Conservation (phyloP, 2,888 invertebrate genomes). For the Parnassius smintheus region DNA sequence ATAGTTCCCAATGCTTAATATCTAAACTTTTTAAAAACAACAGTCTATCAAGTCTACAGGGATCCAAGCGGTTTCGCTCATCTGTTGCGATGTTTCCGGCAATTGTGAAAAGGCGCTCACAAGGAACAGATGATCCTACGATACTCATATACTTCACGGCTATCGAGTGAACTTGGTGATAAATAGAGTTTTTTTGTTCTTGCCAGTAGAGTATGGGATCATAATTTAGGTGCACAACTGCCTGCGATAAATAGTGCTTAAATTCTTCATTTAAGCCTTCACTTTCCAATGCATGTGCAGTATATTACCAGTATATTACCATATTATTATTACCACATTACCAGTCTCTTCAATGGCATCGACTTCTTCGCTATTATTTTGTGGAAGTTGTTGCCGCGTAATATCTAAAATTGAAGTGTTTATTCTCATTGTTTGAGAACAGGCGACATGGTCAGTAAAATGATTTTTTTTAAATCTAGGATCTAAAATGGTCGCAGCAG, state of each 20-base stretch:
- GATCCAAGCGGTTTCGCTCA: conserved; percentile 32
- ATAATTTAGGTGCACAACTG: conserved; percentile 43
- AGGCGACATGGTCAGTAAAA: conserved; percentile 34
- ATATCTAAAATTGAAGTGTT: conserved; percentile 37
- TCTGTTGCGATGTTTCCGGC: conserved; percentile 1
- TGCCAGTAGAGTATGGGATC: conserved; percentile 41
- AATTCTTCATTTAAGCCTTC: conserved; percentile 39
- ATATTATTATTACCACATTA: too few relatives aligned
- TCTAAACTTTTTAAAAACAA: conserved; percentile 32
- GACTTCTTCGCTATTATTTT: conserved; percentile 35
- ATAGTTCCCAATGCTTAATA: conserved; percentile 27
- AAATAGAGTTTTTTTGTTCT: conserved; percentile 42
- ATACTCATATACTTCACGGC: conserved; percentile 37
- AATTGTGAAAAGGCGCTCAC: conserved; percentile 32
- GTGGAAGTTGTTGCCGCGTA: conserved; percentile 33
- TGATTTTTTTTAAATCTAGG: conserved; percentile 37
- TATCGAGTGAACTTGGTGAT: conserved; percentile 38
- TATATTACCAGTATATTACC: too few relatives aligned
- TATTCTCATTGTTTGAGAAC: conserved; percentile 34
- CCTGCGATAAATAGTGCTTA: conserved; percentile 44
- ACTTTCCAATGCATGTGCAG: conserved; percentile 36
- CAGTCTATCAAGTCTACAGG: conserved; percentile 32
- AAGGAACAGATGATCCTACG: conserved; percentile 34
- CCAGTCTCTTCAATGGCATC: conserved; percentile 31
- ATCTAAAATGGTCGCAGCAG: conserved; percentile 37